Conservation (phyloP, 2,113 vertebrate species). For the Ageneiosus marmoratus region DNA sequence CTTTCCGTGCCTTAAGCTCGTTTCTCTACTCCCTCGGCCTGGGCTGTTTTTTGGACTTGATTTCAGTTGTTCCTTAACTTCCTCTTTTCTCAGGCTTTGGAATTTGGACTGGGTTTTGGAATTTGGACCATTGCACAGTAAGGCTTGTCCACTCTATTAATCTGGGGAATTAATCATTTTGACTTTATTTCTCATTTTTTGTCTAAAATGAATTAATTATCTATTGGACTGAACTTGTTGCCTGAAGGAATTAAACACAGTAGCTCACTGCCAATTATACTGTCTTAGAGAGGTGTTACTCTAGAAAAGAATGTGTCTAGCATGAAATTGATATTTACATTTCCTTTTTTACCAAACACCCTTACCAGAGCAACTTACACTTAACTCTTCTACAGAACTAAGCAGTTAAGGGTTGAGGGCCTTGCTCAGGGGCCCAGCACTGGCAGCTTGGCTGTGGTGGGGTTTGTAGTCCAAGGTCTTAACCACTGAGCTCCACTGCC, state of each 20-base stretch:
- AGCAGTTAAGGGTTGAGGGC: too few species aligned
- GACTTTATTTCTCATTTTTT: slow-evolving; percentile 18
- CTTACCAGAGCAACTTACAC: too few species aligned
- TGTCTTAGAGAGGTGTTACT: neutral
- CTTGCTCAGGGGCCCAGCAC: too few species aligned
- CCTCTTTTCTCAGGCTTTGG: slow-evolving; percentile 34
- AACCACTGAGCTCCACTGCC: too few species aligned
- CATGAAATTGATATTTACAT: neutral
- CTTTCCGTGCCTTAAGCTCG: slow-evolving; percentile 47
- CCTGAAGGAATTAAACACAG: slow-evolving; percentile 1
- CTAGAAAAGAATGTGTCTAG: neutral
- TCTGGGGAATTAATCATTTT: neutral
- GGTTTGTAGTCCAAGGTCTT: too few species aligned
- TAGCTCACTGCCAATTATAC: slow-evolving; percentile 1
- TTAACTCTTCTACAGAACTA: too few species aligned
- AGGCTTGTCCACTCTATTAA: slow-evolving; percentile 9
- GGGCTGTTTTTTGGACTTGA: slow-evolving; percentile 24
- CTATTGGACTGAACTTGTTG: slow-evolving; percentile 9
- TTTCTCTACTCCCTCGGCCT: slow-evolving; percentile 34
- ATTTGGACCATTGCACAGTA: neutral
- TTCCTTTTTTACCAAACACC: too few species aligned
- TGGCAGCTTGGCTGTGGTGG: too few species aligned
- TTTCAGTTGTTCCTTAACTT: slow-evolving; percentile 38
- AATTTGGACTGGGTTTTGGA: slow-evolving; percentile 37
- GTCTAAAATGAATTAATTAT: slow-evolving; percentile 7